phyloP scores from a whole-genome alignment of 2,888 invertebrate species.

The Eupsilia transversa region DNA sequence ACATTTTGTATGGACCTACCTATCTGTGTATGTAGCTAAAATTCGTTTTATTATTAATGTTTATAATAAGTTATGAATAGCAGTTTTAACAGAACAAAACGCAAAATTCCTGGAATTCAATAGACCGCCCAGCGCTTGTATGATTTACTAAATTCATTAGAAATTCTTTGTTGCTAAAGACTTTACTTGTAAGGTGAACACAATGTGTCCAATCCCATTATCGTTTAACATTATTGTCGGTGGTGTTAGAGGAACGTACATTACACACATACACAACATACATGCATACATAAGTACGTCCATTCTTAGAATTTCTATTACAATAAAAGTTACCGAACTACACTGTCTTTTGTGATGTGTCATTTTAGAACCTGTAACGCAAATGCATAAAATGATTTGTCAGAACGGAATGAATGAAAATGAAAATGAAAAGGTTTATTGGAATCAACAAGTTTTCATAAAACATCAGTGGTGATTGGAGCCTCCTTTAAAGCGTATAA shows the following conservation, averaged over 20 bases:
- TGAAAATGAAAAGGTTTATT: too few relatives aligned
- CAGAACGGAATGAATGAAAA: not conserved
- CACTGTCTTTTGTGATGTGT: not conserved
- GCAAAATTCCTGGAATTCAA: not conserved
- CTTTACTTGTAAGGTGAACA: not conserved
- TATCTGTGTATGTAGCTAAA: not conserved
- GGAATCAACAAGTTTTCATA: too few relatives aligned
- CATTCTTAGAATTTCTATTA: too few relatives aligned
- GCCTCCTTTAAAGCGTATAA: too few relatives aligned
- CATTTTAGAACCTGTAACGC: not conserved
- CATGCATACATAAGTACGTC: too few relatives aligned
- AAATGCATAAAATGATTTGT: slow-evolving; percentile 1
- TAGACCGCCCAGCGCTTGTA: not conserved
- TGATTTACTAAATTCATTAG: slow-evolving; percentile 8
- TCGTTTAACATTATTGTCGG: not conserved
- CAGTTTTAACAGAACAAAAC: slow-evolving; percentile 13
- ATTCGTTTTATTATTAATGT: not conserved
- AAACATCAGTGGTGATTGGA: too few relatives aligned
- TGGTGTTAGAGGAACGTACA: not conserved
- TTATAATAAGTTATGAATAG: not conserved
- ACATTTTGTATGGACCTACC: not conserved
- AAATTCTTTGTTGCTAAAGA: not conserved
- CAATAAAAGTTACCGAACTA: not conserved
- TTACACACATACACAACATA: too few relatives aligned
- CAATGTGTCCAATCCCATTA: slow-evolving; percentile 4